These are phyloP conservation scores for Hyppa rectilinea DNA, from an alignment of 2,888 invertebrate species.

Conservation along the genomic window DNA sequence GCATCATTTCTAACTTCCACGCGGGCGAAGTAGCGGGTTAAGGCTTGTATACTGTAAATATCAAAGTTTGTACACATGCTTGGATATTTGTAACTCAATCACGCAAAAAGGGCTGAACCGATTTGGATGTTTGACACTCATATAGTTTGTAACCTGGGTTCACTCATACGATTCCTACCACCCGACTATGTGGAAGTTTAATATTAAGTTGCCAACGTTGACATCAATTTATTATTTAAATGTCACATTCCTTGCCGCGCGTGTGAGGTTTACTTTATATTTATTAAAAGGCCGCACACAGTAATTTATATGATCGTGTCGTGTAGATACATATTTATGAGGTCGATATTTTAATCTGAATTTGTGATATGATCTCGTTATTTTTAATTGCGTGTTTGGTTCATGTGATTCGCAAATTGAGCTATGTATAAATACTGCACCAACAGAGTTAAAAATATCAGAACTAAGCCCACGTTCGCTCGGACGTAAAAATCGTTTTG, in stretches of 20 bases:
- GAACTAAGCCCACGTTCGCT: too few relatives aligned
- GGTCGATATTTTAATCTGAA: conserved; percentile 56
- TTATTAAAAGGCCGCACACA: conserved; percentile 13
- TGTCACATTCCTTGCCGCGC: neutral
- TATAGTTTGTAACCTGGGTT: too few relatives aligned
- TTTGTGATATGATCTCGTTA: conserved; percentile 43
- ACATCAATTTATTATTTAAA: neutral
- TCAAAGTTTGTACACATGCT: too few relatives aligned
- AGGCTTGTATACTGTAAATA: too few relatives aligned
- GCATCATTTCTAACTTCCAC: too few relatives aligned
- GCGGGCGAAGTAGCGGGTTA: too few relatives aligned
- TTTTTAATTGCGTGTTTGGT: conserved; percentile 45
- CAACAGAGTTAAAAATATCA: neutral
- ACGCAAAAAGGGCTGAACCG: too few relatives aligned
- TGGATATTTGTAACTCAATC: too few relatives aligned
- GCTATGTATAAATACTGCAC: neutral
- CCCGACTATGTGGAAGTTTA: too few relatives aligned
- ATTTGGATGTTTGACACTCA: too few relatives aligned
- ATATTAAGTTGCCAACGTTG: neutral
- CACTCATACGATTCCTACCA: too few relatives aligned
- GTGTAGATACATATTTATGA: conserved; percentile 51
- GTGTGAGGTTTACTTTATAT: conserved; percentile 11
- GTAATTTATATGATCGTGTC: conserved; percentile 45
- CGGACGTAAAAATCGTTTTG: too few relatives aligned
- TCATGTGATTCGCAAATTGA: conserved; percentile 34